Conservation (phyloP, 2,113 vertebrate genomes). For the Camarhynchus parvulus region DNA sequence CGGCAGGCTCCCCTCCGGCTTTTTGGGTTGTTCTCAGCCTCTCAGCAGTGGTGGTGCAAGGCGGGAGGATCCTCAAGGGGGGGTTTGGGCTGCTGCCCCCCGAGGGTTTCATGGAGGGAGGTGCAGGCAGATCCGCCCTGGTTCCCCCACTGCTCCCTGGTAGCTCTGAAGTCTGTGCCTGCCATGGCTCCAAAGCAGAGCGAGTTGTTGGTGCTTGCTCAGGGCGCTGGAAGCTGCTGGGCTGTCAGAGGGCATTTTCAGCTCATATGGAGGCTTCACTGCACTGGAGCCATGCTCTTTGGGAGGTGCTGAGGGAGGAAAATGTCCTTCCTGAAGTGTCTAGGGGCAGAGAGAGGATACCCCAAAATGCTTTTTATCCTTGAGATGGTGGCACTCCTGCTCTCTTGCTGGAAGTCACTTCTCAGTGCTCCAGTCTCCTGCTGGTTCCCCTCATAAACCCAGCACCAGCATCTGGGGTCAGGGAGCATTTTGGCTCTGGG, state of each 20-base stretch:
- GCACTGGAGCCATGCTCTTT: rapidly evolving
- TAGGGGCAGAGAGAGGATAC: background rate
- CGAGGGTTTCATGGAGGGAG: background rate
- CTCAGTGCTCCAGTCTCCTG: rapidly evolving
- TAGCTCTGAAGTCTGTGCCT: rapidly evolving
- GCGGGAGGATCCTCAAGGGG: rapidly evolving
- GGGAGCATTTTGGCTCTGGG: background rate
- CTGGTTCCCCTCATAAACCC: background rate
- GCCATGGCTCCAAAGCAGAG: background rate
- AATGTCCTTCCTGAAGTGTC: background rate
- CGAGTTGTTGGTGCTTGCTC: rapidly evolving
- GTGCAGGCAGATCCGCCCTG: rapidly evolving
- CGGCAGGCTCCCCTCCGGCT: rapidly evolving
- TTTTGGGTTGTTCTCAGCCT: background rate
- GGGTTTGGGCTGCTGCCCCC: background rate
- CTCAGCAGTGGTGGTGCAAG: rapidly evolving
- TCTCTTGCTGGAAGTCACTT: background rate
- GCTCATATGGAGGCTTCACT: background rate
- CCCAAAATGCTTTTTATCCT: background rate
- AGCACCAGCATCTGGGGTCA: rapidly evolving
- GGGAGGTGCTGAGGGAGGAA: background rate
- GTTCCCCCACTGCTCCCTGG: rapidly evolving
- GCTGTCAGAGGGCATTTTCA: background rate
- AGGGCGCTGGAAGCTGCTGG: background rate
- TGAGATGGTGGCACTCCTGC: rapidly evolving